Evolutionary conservation across 2,888 invertebrate species (phyloP), one percentile per base, ranked within the genome.

Genomic region (Platypus cylindrus): DNA sequence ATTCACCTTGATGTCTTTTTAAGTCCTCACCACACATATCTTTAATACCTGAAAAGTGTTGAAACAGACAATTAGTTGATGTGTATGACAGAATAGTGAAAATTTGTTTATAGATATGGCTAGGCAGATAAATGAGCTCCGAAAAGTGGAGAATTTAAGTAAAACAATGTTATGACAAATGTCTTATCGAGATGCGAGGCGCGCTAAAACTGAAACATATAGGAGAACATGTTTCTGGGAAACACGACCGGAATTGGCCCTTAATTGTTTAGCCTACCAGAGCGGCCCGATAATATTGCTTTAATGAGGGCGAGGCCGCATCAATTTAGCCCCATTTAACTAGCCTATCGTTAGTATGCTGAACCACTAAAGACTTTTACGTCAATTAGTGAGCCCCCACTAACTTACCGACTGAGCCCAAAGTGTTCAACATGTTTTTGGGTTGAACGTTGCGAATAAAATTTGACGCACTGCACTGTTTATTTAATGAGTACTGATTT

Each of bases 21-120:
- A 73, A 63, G 57, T 79, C 78, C 54, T 73, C 73, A 44, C 59
- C 73, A 64, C 78, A 78, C 66, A 74, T 68, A 58, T 80, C 80
- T 65, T 80, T 80, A 63, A 75, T 70, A 62, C 79, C 80, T 80
- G 59, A 18, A 55, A 24, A n/a, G 12, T 24, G 11, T n/a, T 11
- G 24, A 5, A 27, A 9, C 5, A 27, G 9, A 4, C 3, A 27
- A 27, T 7, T 20, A 20, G 20, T 5, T 20, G 20, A 20, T 20
- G 20, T 20, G n/a, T 20, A 20, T 20, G 9, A 7, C 27, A 27
- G 27, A n/a, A n/a, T n/a, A n/a, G n/a, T n/a, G n/a, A n/a, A n/a
- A n/a, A n/a, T n/a, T n/a, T n/a, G n/a, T n/a, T n/a, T n/a, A n/a
- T n/a, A n/a, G n/a, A n/a, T n/a, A n/a, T n/a, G n/a, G n/a, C n/a